Conservation (phyloP, 2,113 vertebrate species). For the Turnix velox region DNA sequence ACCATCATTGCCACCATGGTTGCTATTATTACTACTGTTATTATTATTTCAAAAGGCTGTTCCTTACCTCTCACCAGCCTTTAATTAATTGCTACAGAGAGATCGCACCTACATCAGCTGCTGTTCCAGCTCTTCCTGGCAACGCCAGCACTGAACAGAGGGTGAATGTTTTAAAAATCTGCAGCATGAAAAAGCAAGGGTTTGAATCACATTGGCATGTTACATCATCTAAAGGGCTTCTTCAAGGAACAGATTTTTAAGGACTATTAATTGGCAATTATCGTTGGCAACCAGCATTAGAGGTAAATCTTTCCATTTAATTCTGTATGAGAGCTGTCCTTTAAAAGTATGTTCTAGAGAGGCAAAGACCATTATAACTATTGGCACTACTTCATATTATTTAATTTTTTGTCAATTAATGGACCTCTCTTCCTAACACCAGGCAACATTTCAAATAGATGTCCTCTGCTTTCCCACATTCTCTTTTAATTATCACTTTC, state of each 20-base stretch:
- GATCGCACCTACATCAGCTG: neutral
- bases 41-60: neutral
- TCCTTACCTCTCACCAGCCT: neutral
- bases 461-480: neutral
- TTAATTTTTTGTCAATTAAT: neutral
- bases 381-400: neutral
- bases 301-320: neutral
- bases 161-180: neutral
- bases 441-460: neutral
- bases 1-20: neutral
- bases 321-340: neutral
- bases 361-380: neutral
- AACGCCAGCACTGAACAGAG: neutral
- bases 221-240: neutral
- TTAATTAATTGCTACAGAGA: neutral
- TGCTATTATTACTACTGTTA: neutral
- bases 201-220: neutral
- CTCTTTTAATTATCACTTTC: conserved; percentile 57
- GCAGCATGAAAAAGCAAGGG: neutral
- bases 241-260: conserved; percentile 32
- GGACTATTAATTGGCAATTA: neutral
- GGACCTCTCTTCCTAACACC: neutral
- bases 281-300: neutral
- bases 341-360: neutral
- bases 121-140: neutral